Evolutionary conservation across 35 echinoderm and acorn worm genomes (phyloP), one percentile per base, ranked within the genome.

Genomic region (Chiridota heheva): DNA sequence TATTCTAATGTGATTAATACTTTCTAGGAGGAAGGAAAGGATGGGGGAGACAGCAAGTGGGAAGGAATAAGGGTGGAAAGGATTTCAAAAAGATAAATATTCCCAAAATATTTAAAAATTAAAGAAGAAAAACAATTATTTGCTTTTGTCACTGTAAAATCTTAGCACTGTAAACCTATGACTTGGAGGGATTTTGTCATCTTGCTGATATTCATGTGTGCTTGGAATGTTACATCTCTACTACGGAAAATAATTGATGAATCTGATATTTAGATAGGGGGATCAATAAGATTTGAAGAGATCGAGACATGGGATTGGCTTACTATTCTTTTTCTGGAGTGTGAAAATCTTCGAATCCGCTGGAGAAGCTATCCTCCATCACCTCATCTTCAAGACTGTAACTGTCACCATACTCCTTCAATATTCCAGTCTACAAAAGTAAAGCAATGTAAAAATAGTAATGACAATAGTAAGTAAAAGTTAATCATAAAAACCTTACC

Each of bases 331-430:
- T 77, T 17, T 69, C 33, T 17, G 43, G 46, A 33, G 53, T 77
- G 34, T 32, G 66, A 34, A 78, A 67, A 35, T 91, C 88, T 48
- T 72, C 88, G 72, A 91, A 91, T 16, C 88, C 88, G 43, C 88
- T 91, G 37, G 88, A 91, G 36, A 65, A 72, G 64, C 88, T 91
- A 30, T 53, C 63, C 20, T 87, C 85, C 40, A 47, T 74, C 4
- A 74, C 28, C 43, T 74, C 70, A 27, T 74, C 44, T 18, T 30
- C 70, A 2, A 74, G 44, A 28, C 74, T 76, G 17, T 72, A 76
- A 22, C 60, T 42, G 17, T 72, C 33, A 12, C 83, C 42, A 16
- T 58, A 76, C 28, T 86, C 83, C 58, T 67, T 86, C 29, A 76
- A 44, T 4, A 68, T 43, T 17, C 74, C 28, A 33, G 74, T 72